phyloP scores from a whole-genome alignment of 1,140 invertebrate genomes.

The Cydia fagiglandana region DNA sequence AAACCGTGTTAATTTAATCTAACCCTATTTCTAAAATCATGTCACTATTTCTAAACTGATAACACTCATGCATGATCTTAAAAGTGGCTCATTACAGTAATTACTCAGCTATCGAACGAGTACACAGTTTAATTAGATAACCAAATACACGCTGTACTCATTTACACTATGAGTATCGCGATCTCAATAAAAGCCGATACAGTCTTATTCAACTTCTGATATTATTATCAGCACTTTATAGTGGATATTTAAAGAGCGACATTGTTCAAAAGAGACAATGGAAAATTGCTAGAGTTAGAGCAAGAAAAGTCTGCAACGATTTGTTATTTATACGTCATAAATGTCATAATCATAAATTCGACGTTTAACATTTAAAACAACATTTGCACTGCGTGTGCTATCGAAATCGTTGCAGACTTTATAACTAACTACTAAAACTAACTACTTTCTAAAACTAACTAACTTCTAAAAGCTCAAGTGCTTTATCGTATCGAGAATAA shows the following conservation, averaged over 20 bases:
- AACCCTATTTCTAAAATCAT: not conserved
- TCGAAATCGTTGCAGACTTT: too few species aligned
- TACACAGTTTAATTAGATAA: not conserved
- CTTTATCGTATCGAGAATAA: not conserved
- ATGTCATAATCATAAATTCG: too few species aligned
- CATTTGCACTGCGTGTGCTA: too few species aligned
- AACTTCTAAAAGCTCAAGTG: not conserved
- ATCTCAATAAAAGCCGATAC: not conserved
- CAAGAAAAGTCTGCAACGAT: too few species aligned
- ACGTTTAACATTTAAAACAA: too few species aligned
- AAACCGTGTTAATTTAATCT: too few species aligned
- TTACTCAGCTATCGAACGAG: not conserved
- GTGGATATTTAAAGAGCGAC: not conserved
- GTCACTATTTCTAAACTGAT: not conserved
- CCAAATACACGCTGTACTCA: not conserved
- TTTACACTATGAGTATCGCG: not conserved
- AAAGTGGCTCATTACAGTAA: not conserved
- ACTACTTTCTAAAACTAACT: too few species aligned
- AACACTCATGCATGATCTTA: not conserved
- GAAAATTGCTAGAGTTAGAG: not conserved
- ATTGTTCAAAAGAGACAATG: not conserved
- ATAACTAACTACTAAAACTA: too few species aligned
- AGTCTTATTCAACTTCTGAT: not conserved
- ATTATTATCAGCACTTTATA: not conserved
- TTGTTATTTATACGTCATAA: too few species aligned